phyloP scores from a whole-genome alignment of 1,140 invertebrate species.

The Holotrichia oblita region DNA sequence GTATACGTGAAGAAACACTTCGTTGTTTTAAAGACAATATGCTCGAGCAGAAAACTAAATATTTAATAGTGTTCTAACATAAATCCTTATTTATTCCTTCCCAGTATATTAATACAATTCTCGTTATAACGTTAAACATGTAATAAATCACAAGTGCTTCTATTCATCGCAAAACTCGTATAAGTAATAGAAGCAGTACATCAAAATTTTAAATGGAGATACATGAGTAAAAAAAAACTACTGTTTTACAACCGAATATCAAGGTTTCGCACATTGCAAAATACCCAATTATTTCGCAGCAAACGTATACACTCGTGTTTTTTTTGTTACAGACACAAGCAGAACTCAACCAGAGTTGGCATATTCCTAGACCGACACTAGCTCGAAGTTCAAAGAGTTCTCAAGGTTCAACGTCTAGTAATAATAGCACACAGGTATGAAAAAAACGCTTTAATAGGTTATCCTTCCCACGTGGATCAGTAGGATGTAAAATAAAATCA shows the following conservation, averaged over 20 bases:
- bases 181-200: neutral
- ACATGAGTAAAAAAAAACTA: neutral
- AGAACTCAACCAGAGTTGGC: constrained; percentile 68
- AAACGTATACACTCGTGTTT: constrained; percentile 9
- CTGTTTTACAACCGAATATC: neutral
- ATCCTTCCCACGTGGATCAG: too few species aligned
- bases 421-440: constrained; percentile 80
- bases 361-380: constrained; percentile 80
- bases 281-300: constrained; percentile 1
- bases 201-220: neutral
- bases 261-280: neutral
- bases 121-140: too few species aligned
- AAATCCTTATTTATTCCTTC: too few species aligned
- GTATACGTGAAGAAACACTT: too few species aligned
- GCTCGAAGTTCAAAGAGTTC: constrained; percentile 76
- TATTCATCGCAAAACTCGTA: neutral
- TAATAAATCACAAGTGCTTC: too few species aligned
- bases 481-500: too few species aligned
- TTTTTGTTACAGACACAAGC: constrained; percentile 57
- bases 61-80: too few species aligned
- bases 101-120: too few species aligned
- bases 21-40: too few species aligned
- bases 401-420: constrained; percentile 77
- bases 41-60: too few species aligned
- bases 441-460: constrained; percentile 8